Evolutionary conservation across 2,113 vertebrate genomes (phyloP).

Genomic region (Bos javanicus): DNA sequence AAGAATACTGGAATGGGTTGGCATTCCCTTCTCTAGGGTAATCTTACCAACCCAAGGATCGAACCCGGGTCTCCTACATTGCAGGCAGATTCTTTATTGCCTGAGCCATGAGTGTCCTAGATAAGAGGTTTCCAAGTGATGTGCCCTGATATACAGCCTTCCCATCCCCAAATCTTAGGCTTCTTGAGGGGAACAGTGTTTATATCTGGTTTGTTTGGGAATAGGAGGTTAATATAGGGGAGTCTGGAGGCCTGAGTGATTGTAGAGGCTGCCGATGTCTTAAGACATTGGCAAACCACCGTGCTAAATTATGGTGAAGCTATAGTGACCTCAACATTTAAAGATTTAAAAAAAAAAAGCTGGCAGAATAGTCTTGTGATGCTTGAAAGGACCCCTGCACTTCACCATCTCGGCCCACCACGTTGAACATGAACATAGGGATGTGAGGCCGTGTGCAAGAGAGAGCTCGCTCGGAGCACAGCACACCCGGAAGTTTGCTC

Average conservation of each 20-base stretch:
- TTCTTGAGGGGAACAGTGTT: not conserved
- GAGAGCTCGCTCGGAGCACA: fast-evolving
- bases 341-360: not conserved
- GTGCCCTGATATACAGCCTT: not conserved
- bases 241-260: not conserved
- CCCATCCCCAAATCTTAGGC: not conserved
- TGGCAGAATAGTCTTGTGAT: not conserved
- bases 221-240: not conserved
- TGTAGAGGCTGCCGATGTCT: not conserved
- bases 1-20: not conserved
- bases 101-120: not conserved
- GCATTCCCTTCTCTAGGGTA: not conserved
- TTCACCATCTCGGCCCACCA: not conserved
- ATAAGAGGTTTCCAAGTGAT: not conserved
- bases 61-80: not conserved
- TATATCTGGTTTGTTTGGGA: not conserved
- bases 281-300: not conserved
- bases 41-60: not conserved
- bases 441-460: not conserved
- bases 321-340: not conserved
- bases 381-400: not conserved
- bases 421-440: not conserved
- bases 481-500: fast-evolving
- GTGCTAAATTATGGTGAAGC: not conserved
- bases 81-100: not conserved